Conservation (phyloP, 2,113 vertebrate genomes). For the Scalopus aquaticus region DNA sequence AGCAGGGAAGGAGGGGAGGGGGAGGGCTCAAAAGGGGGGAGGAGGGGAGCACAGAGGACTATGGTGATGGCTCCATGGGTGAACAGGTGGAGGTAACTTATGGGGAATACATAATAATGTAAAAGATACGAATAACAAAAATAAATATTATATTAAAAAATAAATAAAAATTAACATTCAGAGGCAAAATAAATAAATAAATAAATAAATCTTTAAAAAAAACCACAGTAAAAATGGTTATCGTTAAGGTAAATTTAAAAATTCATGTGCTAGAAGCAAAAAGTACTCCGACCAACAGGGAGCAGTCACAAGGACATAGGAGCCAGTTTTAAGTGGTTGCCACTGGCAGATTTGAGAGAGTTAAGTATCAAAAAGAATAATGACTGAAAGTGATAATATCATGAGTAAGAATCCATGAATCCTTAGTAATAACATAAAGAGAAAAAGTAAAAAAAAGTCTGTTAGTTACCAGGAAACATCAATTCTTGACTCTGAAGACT, state of each 20-base stretch:
- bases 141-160: too few species aligned
- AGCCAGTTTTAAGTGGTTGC: not conserved
- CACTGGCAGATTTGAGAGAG: not conserved
- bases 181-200: too few species aligned
- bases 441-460: not conserved
- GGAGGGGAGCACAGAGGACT: too few species aligned
- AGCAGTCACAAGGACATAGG: not conserved
- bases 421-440: not conserved
- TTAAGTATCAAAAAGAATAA: not conserved
- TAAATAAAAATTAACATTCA: too few species aligned
- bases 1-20: too few species aligned
- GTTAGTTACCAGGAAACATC: not conserved
- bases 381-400: not conserved
- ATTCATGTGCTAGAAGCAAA: slow-evolving; percentile 5
- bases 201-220: too few species aligned
- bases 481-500: not conserved
- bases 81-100: too few species aligned
- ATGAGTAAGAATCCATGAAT: not conserved
- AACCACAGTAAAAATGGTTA: not conserved
- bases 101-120: too few species aligned
- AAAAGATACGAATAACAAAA: too few species aligned
- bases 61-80: too few species aligned
- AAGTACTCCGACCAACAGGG: not conserved
- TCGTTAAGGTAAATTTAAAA: not conserved
- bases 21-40: too few species aligned